Base-by-base conservation (phyloP, 2,797 vertebrate genomes). In the Leptatherina wallacei region DNA sequence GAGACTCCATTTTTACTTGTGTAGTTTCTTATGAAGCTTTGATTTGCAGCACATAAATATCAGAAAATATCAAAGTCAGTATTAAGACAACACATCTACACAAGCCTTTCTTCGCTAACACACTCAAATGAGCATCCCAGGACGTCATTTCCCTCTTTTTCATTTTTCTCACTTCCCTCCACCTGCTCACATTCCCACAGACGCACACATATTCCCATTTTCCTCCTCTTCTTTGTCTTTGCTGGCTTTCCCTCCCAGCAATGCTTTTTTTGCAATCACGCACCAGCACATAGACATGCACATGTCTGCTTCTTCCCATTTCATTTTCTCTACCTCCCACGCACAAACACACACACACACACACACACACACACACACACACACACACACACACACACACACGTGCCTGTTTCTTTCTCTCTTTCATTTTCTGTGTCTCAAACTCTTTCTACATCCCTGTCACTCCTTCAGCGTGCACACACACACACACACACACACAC, bases 251-350 rank as follows among this genome's bases (percentile, higher is more conserved):
- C 80, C 67, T 68, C 54, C 64, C 44, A 55, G 60, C 65, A 54
- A 66, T 71, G 56, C 79, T 71, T 74, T 80, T 63, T 68, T 62
- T 78, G 70, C 83, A 83, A 66, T 73, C 63, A 40, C 63, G 66
- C 81, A 84, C 59, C 72, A 30, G 80, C 58, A 77, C 65, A 51
- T 14, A 75, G 14, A 75, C 49, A 70, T 58, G 76, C 71, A 70
- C 74, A 59, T 24, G 59, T 63, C 65, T 59, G 58, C 55, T 68
- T 84, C 81, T 79, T 61, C 80, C 69, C 85, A 78, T 87, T 88
- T 89, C 73, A 84, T 87, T 84, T 85, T 90, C 86, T 82, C 81
- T 85, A 70, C 78, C 86, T 78, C 85, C 75, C 77, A 78, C 71
- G 75, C 52, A 75, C 73, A 71, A 81, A 78, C 64, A 77, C 68